Conservation (phyloP, 1,140 invertebrate genomes). For the Subanguina moxae region DNA sequence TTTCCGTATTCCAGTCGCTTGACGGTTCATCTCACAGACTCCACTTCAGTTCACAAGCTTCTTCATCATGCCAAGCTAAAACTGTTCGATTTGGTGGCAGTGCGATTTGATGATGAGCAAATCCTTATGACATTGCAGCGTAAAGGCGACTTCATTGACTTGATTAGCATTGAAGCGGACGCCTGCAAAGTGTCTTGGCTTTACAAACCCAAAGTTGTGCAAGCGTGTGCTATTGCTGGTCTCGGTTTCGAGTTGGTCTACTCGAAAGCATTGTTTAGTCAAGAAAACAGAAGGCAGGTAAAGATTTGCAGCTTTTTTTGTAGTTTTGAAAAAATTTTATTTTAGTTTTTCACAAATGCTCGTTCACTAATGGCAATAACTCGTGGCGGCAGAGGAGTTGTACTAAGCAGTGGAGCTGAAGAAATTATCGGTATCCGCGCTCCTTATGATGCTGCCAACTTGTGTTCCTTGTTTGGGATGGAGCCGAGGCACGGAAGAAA, state of each 20-base stretch:
- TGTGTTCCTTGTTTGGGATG: conserved; percentile 47
- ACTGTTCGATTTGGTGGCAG: conserved; percentile 54
- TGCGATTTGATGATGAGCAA: conserved; percentile 47
- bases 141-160: conserved; percentile 42
- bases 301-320: neutral
- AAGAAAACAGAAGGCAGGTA: conserved; percentile 35
- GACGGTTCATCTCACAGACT: conserved; percentile 50
- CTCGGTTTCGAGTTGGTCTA: conserved; percentile 39
- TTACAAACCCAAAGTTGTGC: conserved; percentile 43
- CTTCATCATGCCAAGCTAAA: conserved; percentile 44
- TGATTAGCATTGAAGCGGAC: conserved; percentile 30
- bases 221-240: conserved; percentile 32
- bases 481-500: conserved; percentile 20
- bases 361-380: conserved; percentile 30
- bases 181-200: conserved; percentile 30
- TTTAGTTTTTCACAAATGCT: conserved; percentile 46
- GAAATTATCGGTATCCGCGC: conserved; percentile 48
- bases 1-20: conserved; percentile 42
- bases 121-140: conserved; percentile 49
- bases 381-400: conserved; percentile 29
- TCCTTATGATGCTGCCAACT: conserved; percentile 54
- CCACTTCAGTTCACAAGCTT: conserved; percentile 43
- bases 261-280: conserved; percentile 21
- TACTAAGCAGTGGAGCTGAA: conserved; percentile 47
- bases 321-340: conserved; percentile 21